Conservation (phyloP, 2,113 vertebrate species). For the Glaucomys volans region DNA sequence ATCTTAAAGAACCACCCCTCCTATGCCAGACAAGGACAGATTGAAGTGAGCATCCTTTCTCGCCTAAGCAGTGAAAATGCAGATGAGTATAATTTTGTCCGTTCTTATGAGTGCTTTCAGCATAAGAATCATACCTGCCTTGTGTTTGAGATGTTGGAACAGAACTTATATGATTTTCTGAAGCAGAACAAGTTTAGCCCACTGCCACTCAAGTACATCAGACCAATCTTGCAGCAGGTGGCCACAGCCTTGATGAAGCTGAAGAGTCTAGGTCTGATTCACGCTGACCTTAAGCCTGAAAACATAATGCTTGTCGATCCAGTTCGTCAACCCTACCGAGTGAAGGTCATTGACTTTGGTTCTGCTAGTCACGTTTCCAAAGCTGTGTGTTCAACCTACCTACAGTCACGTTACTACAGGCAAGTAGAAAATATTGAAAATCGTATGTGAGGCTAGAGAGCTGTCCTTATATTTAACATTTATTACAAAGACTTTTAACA, state of each 20-base stretch:
- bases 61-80: conserved; percentile 98
- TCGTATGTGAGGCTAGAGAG: neutral
- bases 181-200: conserved; percentile 99
- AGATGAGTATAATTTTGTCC: conserved; percentile 98
- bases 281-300: conserved; percentile 97
- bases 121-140: conserved; percentile 99
- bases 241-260: conserved; percentile 98
- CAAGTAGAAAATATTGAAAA: conserved; percentile 78
- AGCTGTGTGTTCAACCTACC: conserved; percentile 97
- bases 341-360: conserved; percentile 99
- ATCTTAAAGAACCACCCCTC: conserved; percentile 99
- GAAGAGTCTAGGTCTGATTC: conserved; percentile 97
- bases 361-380: conserved; percentile 98
- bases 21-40: conserved; percentile 98
- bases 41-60: conserved; percentile 98
- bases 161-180: conserved; percentile 98
- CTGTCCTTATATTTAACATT: neutral
- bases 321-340: conserved; percentile 95
- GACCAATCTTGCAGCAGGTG: conserved; percentile 98
- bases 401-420: conserved; percentile 99
- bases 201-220: conserved; percentile 96
- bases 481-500: neutral
- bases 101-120: conserved; percentile 99
- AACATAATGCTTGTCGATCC: conserved; percentile 99
- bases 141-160: conserved; percentile 99